A percentile compares a stretch with the other conserved stretches of the same genome.
phyloP scores from a whole-genome alignment of 2,113 vertebrate species.

The Neolamprologus toae region DNA sequence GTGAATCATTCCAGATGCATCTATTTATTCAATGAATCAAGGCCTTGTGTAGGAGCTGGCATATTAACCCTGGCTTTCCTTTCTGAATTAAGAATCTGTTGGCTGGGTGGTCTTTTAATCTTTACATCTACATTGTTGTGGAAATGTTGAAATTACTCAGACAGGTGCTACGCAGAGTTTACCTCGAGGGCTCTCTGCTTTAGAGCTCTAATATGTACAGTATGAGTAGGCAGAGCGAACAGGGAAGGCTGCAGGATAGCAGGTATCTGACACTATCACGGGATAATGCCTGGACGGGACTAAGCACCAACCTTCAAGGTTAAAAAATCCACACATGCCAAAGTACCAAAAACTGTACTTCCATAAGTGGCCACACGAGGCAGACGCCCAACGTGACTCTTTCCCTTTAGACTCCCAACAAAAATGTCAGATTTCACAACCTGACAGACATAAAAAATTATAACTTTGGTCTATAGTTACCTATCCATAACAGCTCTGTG shows the following conservation, averaged over 20 bases:
- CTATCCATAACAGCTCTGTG: neutral
- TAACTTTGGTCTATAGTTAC: neutral
- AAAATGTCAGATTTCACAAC: neutral
- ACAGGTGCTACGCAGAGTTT: neutral
- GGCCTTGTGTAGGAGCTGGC: neutral
- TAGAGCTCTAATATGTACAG: neutral
- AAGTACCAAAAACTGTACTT: neutral
- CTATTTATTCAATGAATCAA: constrained; percentile 11
- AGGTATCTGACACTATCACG: neutral
- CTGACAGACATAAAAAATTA: rapidly evolving
- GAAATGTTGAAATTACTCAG: neutral
- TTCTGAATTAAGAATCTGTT: neutral
- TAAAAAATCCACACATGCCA: neutral
- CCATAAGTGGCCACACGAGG: neutral
- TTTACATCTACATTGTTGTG: neutral
- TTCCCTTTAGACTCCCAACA: neutral
- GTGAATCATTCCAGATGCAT: constrained; percentile 12
- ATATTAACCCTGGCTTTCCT: neutral
- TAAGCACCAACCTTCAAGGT: rapidly evolving
- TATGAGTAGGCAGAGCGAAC: neutral
- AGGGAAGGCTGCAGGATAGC: neutral
- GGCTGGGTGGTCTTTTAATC: neutral
- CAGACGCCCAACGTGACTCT: neutral
- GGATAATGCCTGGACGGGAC: neutral
- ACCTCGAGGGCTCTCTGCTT: neutral